These are phyloP conservation scores for Montipora cactus DNA, from an alignment of 64 coral and sea anemone genomes.

Conservation along the genomic window DNA sequence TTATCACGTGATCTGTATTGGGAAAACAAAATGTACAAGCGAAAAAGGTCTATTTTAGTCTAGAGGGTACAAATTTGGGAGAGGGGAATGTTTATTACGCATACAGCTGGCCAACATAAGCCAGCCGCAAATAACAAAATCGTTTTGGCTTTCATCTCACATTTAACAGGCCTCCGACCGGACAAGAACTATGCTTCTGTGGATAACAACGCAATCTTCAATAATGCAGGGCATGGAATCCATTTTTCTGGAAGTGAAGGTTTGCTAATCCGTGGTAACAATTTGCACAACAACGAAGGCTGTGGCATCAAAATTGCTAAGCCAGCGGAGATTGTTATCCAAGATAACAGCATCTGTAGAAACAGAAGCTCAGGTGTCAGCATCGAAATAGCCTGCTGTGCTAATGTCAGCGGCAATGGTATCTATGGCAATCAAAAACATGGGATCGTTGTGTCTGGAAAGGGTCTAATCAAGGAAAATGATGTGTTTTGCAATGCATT, in stretches of 20 bases:
- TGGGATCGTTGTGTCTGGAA: slow-evolving; percentile 81
- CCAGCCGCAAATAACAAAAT: too few relatives aligned
- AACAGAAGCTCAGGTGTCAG: slow-evolving; percentile 84
- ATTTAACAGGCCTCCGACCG: slow-evolving; percentile 78
- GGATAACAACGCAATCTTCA: slow-evolving; percentile 88
- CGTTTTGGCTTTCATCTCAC: not conserved
- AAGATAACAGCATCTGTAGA: slow-evolving; percentile 83
- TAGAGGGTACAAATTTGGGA: too few relatives aligned
- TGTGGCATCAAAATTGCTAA: slow-evolving; percentile 89
- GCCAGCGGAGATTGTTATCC: slow-evolving; percentile 85
- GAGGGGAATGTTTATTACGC: too few relatives aligned
- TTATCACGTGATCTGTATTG: too few relatives aligned
- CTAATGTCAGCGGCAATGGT: slow-evolving; percentile 92
- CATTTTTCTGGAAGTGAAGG: slow-evolving; percentile 84
- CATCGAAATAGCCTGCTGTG: slow-evolving; percentile 71
- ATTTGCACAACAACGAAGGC: slow-evolving; percentile 84
- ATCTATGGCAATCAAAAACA: slow-evolving; percentile 90
- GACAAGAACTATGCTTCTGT: slow-evolving; percentile 92
- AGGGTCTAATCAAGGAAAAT: slow-evolving; percentile 92
- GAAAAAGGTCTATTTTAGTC: too few relatives aligned
- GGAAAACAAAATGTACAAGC: too few relatives aligned
- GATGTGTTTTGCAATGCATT: slow-evolving; percentile 87
- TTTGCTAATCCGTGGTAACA: slow-evolving; percentile 86
- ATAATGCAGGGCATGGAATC: slow-evolving; percentile 88
- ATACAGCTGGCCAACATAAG: too few relatives aligned